Percentiles rank a stretch among this genome's conserved stretches.
These are phyloP conservation scores for Strix aluco DNA, from an alignment of 2,113 vertebrate species.

Conservation along the genomic window DNA sequence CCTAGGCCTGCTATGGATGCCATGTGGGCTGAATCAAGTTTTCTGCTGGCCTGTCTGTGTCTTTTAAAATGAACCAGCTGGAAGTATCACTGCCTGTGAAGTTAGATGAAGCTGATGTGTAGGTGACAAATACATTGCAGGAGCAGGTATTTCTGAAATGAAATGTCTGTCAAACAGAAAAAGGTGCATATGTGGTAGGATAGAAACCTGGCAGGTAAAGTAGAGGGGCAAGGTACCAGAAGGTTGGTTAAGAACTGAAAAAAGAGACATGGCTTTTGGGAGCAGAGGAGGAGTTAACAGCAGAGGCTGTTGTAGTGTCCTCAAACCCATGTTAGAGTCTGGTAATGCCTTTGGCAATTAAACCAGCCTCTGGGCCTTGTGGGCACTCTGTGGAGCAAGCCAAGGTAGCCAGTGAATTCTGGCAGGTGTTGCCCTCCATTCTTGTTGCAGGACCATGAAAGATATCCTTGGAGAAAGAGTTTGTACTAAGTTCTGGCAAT, in stretches of 20 bases:
- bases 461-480: background rate
- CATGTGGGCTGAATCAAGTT: background rate
- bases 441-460: background rate
- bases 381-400: background rate
- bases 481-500: no score
- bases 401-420: background rate
- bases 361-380: background rate
- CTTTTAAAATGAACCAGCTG: background rate
- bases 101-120: background rate
- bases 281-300: background rate
- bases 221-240: background rate
- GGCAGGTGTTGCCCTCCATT: background rate
- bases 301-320: background rate
- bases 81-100: background rate
- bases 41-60: background rate
- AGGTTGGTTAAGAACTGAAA: background rate
- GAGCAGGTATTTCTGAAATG: background rate
- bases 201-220: background rate
- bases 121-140: background rate
- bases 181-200: fast-evolving
- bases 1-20: background rate
- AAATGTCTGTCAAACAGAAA: background rate
- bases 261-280: background rate
- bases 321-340: background rate
- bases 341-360: background rate